phyloP scores from a whole-genome alignment of 2,797 vertebrate species.

The Numenius phaeopus region DNA sequence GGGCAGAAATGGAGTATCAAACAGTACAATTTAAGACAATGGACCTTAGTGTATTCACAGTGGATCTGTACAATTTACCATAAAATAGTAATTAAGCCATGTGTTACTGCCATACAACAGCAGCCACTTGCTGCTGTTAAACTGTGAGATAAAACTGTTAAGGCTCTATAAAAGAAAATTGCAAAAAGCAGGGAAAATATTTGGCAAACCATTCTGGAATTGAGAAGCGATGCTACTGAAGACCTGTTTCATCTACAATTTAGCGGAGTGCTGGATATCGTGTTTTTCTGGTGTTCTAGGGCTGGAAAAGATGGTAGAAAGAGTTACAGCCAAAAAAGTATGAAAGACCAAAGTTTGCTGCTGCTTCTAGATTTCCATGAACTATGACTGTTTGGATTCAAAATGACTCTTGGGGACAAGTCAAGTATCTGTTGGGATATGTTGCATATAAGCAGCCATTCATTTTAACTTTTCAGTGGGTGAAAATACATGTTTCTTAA shows the following conservation, averaged over 20 bases:
- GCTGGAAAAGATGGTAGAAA: background rate
- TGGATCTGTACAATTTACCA: background rate
- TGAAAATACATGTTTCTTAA: background rate
- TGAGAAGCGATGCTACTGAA: fast-evolving
- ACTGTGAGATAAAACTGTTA: background rate
- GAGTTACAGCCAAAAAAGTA: background rate
- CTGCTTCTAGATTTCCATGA: background rate
- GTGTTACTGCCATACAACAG: background rate
- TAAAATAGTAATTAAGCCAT: background rate
- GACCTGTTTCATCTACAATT: background rate
- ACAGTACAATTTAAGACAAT: background rate
- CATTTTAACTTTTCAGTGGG: background rate
- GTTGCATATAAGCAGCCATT: background rate
- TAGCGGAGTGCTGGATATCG: background rate
- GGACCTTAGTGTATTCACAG: background rate
- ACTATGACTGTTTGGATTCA: background rate
- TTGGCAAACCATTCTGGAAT: background rate
- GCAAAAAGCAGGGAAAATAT: background rate
- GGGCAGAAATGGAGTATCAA: background rate
- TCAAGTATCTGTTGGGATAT: background rate
- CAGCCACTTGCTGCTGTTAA: background rate
- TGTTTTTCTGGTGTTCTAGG: background rate
- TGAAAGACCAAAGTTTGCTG: background rate
- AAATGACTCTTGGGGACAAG: background rate
- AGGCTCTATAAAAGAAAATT: background rate